Evolutionary conservation across 2,113 vertebrate species (phyloP).

Genomic region (Genyomyrus donnyi): DNA sequence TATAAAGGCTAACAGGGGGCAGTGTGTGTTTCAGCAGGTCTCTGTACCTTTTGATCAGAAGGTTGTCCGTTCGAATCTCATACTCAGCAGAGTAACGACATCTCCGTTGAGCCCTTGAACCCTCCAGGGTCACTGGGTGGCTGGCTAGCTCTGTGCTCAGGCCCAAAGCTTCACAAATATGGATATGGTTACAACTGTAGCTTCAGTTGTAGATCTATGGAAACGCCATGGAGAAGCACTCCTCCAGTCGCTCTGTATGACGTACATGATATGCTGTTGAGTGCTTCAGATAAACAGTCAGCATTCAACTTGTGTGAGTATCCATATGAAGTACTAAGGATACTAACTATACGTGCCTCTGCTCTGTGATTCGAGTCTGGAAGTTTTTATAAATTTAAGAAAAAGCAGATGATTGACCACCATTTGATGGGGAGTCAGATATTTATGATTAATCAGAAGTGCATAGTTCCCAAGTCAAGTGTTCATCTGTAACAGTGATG

Average conservation of each 20-base stretch:
- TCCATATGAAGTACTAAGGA: background rate
- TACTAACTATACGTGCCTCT: background rate
- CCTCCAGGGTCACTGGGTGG: background rate
- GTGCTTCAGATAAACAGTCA: background rate
- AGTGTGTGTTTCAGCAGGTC: background rate
- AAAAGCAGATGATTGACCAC: background rate
- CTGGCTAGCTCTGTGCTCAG: background rate
- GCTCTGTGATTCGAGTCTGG: background rate
- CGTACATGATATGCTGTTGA: background rate
- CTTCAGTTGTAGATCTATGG: background rate
- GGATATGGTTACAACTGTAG: background rate
- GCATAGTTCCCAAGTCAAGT: background rate
- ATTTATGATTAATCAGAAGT: constrained; percentile 6
- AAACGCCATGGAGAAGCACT: background rate
- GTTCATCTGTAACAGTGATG: constrained; percentile 7
- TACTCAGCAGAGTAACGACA: background rate
- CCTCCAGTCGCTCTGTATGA: background rate
- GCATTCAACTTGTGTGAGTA: background rate
- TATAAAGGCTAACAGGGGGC: background rate
- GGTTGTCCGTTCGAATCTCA: background rate
- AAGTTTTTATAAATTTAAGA: background rate
- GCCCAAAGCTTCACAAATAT: background rate
- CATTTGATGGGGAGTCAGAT: background rate
- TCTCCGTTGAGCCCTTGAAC: background rate
- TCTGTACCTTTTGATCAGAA: background rate